Evolutionary conservation across 2,797 vertebrate species (phyloP).

Genomic region (Eulemur mongoz): DNA sequence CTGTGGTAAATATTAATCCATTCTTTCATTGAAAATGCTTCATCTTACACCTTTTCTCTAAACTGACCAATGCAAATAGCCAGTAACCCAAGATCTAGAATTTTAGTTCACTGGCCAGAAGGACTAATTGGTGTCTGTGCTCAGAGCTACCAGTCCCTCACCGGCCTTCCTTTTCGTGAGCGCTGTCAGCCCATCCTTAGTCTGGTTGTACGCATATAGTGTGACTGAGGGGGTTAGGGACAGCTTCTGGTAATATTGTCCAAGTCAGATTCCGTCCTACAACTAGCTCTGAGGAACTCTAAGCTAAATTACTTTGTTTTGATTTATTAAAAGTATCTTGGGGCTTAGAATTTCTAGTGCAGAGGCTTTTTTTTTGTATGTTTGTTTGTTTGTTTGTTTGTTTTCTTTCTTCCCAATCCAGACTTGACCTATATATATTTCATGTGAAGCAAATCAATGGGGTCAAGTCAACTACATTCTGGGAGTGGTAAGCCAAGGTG

Average conservation of each 20-base stretch:
- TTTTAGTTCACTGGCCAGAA: background rate
- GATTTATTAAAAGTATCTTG: background rate
- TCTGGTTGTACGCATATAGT: background rate
- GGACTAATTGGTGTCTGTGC: background rate
- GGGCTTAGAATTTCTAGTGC: background rate
- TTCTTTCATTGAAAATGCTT: constrained; percentile 45
- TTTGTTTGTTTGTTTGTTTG: background rate
- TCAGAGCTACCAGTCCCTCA: background rate
- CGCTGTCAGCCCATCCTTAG: background rate
- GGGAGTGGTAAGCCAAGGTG: background rate
- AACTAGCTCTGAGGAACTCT: constrained; percentile 6
- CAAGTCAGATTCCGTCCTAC: background rate
- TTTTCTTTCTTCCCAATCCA: background rate
- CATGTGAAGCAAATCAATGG: background rate
- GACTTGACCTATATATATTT: background rate
- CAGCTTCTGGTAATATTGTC: background rate
- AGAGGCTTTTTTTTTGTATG: background rate
- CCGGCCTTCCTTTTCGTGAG: background rate
- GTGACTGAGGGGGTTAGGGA: background rate
- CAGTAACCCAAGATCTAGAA: constrained; percentile 38
- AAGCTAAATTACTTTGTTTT: background rate
- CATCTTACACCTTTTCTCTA: constrained; percentile 25
- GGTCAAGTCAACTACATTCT: background rate
- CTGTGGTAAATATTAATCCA: constrained; percentile 70
- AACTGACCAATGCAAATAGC: constrained; percentile 38